Percentiles rank a stretch among this genome's conserved stretches.
phyloP scores from a whole-genome alignment of 2,113 vertebrate genomes.

The Passer montanus region DNA sequence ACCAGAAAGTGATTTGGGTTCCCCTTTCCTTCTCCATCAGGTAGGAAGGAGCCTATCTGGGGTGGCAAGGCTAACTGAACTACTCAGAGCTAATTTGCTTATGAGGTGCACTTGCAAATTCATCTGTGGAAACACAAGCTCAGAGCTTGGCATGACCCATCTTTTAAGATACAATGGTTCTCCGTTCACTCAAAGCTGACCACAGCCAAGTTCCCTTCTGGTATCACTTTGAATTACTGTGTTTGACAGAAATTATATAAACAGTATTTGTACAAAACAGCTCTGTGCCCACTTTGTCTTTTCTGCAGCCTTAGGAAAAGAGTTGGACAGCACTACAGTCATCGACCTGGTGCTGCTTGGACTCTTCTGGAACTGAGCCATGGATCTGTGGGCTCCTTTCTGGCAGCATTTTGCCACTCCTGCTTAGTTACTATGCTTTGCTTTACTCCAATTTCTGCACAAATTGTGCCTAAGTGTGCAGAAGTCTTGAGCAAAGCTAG shows the following conservation, averaged over 20 bases:
- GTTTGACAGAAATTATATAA: neutral
- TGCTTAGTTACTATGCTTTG: neutral
- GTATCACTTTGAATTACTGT: neutral
- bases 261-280: neutral
- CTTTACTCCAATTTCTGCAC: neutral
- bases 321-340: neutral
- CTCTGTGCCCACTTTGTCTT: neutral
- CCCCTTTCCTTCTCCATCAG: neutral
- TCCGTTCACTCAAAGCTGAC: neutral
- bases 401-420: neutral
- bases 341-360: neutral
- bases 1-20: neutral
- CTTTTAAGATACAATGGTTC: neutral
- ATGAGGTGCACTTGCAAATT: neutral
- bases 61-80: neutral
- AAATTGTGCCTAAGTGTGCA: neutral
- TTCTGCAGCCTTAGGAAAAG: neutral
- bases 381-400: neutral
- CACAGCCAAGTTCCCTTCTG: neutral
- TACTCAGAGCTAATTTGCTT: neutral
- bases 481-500: neutral
- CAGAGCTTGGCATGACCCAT: neutral
- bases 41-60: neutral
- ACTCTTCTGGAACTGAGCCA: neutral
- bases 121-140: neutral